Conservation (phyloP, 2,888 invertebrate genomes). For the Punctoribates punctum region DNA sequence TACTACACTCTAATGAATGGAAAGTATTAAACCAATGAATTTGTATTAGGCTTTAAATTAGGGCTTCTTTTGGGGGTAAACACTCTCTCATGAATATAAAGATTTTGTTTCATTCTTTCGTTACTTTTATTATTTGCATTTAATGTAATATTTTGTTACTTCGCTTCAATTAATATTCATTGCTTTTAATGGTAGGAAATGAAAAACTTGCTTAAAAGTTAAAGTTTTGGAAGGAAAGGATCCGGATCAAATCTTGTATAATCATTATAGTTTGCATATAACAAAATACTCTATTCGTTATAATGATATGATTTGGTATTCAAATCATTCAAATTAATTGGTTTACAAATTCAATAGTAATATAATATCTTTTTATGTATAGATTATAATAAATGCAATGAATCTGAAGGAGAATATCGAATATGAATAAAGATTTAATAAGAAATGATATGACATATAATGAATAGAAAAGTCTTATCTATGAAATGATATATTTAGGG, state of each 20-base stretch:
- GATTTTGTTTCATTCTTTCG: neutral
- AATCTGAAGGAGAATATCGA: too few species aligned
- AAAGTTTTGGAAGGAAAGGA: too few species aligned
- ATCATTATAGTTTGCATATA: neutral
- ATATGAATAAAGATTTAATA: too few species aligned
- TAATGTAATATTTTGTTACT: neutral
- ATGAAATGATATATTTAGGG: slow-evolving; percentile 7
- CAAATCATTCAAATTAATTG: too few species aligned
- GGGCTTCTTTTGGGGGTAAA: neutral
- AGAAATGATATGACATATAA: neutral
- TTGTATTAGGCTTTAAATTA: neutral
- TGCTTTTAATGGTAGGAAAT: neutral
- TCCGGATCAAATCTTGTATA: too few species aligned
- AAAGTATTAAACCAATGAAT: too few species aligned
- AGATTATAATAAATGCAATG: too few species aligned
- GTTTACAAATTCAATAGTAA: too few species aligned
- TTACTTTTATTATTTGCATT: neutral
- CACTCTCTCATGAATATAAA: neutral
- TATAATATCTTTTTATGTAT: too few species aligned
- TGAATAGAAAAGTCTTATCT: neutral
- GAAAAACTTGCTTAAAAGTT: too few species aligned
- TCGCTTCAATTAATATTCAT: slow-evolving; percentile 2
- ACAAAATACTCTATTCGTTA: neutral
- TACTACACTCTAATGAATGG: neutral
- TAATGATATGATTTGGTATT: neutral